These are phyloP conservation scores for Muntiacus reevesi DNA, from an alignment of 2,113 vertebrate genomes.

Conservation along the genomic window DNA sequence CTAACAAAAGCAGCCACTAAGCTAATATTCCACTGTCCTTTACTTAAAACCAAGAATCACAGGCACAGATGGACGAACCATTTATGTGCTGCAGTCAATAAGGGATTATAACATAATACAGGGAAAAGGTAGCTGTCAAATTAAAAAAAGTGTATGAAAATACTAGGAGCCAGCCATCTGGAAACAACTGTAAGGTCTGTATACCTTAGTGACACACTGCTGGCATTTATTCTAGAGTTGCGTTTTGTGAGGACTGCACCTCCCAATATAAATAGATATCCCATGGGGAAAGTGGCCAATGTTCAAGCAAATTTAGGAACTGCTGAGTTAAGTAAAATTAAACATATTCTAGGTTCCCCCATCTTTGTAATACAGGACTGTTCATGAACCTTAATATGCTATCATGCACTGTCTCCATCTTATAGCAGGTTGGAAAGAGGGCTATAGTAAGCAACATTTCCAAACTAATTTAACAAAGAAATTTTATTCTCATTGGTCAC, in stretches of 20 bases:
- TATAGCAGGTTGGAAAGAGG: not conserved
- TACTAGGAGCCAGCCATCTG: not conserved
- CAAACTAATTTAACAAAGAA: not conserved
- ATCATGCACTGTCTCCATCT: not conserved
- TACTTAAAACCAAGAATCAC: conserved; percentile 11
- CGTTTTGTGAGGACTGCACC: not conserved
- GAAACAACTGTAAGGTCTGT: not conserved
- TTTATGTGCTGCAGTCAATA: not conserved
- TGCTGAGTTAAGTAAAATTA: not conserved
- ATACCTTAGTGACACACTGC: not conserved
- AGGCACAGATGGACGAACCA: not conserved
- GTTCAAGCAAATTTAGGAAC: conserved; percentile 4
- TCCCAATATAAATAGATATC: not conserved
- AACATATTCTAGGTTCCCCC: not conserved
- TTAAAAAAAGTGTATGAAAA: not conserved
- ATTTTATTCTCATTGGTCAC: not conserved
- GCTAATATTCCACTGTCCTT: not conserved
- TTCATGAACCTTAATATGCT: not conserved
- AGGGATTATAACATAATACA: not conserved
- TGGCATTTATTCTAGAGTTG: not conserved
- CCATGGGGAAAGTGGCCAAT: not conserved
- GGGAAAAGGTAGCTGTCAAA: not conserved
- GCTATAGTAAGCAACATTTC: not conserved
- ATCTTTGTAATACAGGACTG: not conserved
- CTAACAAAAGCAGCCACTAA: not conserved